Percentiles rank a stretch among this genome's conserved stretches.
Conservation (phyloP, 1,140 invertebrate species). For the Latrodectus geometricus region DNA sequence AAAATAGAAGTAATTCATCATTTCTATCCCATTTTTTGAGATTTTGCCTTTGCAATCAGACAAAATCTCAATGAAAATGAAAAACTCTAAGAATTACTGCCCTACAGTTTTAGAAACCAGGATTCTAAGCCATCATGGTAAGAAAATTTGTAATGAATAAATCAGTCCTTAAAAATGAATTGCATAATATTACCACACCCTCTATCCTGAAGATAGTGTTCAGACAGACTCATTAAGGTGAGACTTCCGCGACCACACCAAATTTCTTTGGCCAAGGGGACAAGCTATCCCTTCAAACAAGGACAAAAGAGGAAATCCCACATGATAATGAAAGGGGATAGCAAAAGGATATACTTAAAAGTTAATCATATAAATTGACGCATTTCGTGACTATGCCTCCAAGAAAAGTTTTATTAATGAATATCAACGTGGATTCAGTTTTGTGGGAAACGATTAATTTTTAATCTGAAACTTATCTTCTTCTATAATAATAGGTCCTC, state of each 20-base stretch:
- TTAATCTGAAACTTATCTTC: no score
- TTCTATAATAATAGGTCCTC: no score
- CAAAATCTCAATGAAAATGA: no score
- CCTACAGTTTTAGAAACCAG: no score
- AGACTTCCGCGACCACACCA: conserved; percentile 10
- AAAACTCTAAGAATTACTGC: no score
- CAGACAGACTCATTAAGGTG: conserved; percentile 27
- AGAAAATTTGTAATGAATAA: background rate
- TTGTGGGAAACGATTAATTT: no score
- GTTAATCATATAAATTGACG: conserved; percentile 31
- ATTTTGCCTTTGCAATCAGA: no score
- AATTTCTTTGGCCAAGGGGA: conserved; percentile 24
- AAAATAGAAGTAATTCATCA: no score
- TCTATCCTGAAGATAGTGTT: conserved; percentile 5
- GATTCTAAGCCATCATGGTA: no score
- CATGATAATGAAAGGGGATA: conserved; percentile 28
- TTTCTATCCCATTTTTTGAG: no score
- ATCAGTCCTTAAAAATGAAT: conserved; percentile 2
- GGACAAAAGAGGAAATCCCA: conserved; percentile 13
- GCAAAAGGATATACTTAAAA: conserved; percentile 38
- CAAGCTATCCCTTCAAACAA: conserved; percentile 1
- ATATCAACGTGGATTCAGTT: background rate
- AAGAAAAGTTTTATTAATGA: conserved; percentile 24
- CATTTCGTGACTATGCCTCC: conserved; percentile 15
- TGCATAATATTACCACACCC: conserved; percentile 23